Evolutionary conservation across 2,797 vertebrate species (phyloP).

Genomic region (Hippocampus kuda): DNA sequence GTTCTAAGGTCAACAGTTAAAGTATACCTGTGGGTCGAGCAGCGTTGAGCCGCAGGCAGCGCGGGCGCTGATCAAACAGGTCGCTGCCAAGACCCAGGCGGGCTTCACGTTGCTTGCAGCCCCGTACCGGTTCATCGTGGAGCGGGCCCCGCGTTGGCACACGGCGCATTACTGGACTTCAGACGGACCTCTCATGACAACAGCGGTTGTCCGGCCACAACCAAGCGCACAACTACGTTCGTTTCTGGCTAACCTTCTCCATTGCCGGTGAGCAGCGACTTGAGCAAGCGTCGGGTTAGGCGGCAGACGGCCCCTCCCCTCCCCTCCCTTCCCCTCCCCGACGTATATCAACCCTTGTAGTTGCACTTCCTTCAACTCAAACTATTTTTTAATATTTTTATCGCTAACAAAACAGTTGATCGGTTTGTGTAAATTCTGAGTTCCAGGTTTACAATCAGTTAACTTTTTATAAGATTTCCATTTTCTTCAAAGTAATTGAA

Average conservation of each 20-base stretch:
- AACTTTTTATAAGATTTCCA: not conserved
- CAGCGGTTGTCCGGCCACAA: not conserved
- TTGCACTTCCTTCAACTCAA: not conserved
- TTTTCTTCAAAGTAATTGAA: not conserved
- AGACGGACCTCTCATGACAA: not conserved
- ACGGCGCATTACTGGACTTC: not conserved
- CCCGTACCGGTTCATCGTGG: slow-evolving; percentile 23
- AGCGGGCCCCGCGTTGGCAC: not conserved
- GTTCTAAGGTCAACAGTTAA: not conserved
- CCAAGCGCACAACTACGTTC: not conserved
- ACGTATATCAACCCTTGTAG: too few relatives aligned
- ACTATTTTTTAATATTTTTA: not conserved
- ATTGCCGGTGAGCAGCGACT: not conserved
- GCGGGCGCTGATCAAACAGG: slow-evolving; percentile 16
- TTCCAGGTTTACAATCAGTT: not conserved
- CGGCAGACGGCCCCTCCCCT: not conserved
- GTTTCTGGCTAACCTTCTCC: not conserved
- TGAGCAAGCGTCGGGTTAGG: not conserved
- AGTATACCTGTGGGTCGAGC: slow-evolving; percentile 41
- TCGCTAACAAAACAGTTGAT: not conserved
- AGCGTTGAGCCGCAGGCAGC: slow-evolving; percentile 22
- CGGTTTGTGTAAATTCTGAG: not conserved
- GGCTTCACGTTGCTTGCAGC: slow-evolving; percentile 8
- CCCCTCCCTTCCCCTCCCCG: not conserved
- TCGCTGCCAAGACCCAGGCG: slow-evolving; percentile 33